Evolutionary conservation across 2,888 invertebrate species (phyloP), one percentile per base, ranked within the genome.

Genomic region (Noctua pronuba): DNA sequence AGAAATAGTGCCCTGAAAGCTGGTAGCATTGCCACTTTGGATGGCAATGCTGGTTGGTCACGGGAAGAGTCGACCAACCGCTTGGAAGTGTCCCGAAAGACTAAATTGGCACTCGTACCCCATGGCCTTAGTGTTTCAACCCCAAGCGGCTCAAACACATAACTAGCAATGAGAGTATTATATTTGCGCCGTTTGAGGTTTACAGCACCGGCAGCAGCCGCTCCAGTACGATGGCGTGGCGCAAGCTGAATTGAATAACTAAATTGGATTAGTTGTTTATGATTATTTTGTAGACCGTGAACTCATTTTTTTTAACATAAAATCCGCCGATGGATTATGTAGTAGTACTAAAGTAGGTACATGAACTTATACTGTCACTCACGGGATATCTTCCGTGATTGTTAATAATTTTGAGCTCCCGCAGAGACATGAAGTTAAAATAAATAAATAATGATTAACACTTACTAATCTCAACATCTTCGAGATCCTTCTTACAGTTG

Each of bases 381-480:
- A n/a, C n/a, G n/a, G n/a, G n/a, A n/a, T n/a, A n/a, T n/a, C n/a
- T n/a, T n/a, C n/a, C n/a, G n/a, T n/a, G n/a, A n/a, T n/a, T n/a
- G n/a, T n/a, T n/a, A n/a, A n/a, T n/a, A n/a, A n/a, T n/a, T n/a
- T n/a, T n/a, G n/a, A n/a, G n/a, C n/a, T n/a, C n/a, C n/a, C n/a
- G n/a, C n/a, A n/a, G n/a, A n/a, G n/a, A n/a, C n/a, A n/a, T 49
- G 2, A 24, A 21, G 24, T 24, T 52, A 2, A 24, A 10, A 52
- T 24, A 55, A 55, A 55, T 28, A 58, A 58, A 28, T 35, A 11
- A 62, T n/a, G 7, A n/a, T 65, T 0, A 65, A n/a, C 13, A 84
- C 96, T 94, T 81, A 96, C 96, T 96, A 68, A 96, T 96, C 84
- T 95, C 95, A 24, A 95, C 94, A 79, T 95, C 95, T 18, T 94